A percentile compares a stretch with the other conserved stretches of the same genome.
Evolutionary conservation across 2,113 vertebrate genomes (phyloP).

Genomic region (Eurypyga helias): DNA sequence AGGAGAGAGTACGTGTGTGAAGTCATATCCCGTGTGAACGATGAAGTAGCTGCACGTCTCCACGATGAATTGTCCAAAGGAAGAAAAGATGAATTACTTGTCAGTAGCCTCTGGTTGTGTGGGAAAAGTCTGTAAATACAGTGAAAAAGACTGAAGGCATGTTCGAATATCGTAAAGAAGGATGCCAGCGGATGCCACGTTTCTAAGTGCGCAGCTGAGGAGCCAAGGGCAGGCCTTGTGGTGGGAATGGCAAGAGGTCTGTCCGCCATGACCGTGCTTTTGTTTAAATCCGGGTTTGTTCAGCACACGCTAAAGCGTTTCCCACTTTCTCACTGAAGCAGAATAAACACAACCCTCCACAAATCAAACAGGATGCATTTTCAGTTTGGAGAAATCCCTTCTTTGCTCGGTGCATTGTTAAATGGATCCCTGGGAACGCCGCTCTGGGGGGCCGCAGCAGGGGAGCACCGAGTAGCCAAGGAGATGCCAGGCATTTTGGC

Average conservation of each 20-base stretch:
- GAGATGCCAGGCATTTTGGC: neutral
- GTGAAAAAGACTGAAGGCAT: neutral
- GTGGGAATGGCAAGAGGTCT: neutral
- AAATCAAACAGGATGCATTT: neutral
- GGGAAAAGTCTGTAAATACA: neutral
- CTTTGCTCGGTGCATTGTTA: neutral
- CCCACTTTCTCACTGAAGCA: neutral
- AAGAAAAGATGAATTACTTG: neutral
- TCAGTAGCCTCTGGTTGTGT: neutral
- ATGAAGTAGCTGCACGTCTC: neutral
- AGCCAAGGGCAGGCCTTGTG: neutral
- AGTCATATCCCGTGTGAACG: rapidly evolving
- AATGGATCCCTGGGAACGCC: neutral
- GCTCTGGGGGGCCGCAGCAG: rapidly evolving
- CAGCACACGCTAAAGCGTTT: neutral
- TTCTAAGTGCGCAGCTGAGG: neutral
- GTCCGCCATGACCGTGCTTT: neutral
- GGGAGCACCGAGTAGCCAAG: neutral
- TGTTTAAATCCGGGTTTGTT: neutral
- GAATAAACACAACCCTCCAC: neutral
- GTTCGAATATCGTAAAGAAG: neutral
- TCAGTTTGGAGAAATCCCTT: neutral
- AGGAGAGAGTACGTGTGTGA: rapidly evolving
- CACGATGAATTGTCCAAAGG: neutral
- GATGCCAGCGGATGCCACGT: neutral